These are phyloP conservation scores for Ciona savignyi DNA, from an alignment of 23 tunicate species.

Conservation along the genomic window DNA sequence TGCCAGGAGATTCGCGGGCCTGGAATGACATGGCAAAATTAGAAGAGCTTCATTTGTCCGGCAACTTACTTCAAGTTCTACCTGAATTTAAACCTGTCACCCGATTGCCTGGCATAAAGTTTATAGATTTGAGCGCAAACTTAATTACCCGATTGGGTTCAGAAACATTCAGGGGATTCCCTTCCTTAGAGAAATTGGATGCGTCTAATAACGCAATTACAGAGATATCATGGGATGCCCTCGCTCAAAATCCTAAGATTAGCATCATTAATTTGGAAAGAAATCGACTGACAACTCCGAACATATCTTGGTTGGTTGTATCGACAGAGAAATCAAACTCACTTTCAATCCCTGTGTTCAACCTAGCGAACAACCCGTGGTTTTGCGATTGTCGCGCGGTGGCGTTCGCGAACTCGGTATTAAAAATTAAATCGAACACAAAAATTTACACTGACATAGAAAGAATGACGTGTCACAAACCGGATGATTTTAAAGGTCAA, in stretches of 20 bases:
- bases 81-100: neutral
- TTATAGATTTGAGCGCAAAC: neutral
- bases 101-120: constrained; percentile 1
- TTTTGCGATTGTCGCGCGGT: constrained; percentile 8
- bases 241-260: neutral
- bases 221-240: neutral
- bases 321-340: too few relatives aligned
- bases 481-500: neutral
- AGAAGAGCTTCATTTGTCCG: neutral
- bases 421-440: neutral
- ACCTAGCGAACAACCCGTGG: constrained; percentile 12
- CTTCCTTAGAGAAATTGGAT: constrained; percentile 2
- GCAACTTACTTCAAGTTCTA: constrained; percentile 7
- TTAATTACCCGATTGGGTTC: neutral
- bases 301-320: neutral
- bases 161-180: neutral
- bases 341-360: too few relatives aligned
- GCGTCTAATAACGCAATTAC: neutral
- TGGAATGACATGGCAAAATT: neutral
- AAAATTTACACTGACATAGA: constrained; percentile 7
- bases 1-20: neutral
- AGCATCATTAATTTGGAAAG: constrained; percentile 1
- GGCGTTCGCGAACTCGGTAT: constrained; percentile 7
- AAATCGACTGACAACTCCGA: neutral
- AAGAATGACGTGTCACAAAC: constrained; percentile 6